Evolutionary conservation across 2,113 vertebrate genomes (phyloP), one percentile per base, ranked within the genome.

Genomic region (Nannobrachium achirus): DNA sequence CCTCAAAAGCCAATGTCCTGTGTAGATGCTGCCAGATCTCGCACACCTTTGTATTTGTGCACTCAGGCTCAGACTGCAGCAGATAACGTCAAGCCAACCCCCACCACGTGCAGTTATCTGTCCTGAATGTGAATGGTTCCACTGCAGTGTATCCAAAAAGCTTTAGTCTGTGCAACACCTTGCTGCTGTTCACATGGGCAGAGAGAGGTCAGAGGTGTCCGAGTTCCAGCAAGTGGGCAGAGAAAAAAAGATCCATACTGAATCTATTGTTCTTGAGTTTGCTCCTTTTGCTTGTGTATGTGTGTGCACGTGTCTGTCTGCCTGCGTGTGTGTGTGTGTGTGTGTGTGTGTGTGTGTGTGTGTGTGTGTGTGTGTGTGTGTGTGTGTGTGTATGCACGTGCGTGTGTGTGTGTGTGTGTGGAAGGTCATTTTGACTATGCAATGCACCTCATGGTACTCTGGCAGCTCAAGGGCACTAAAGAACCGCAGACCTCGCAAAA

Each of bases 41-140:
- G 2, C 25, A 33, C 25, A 33, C 46, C 57, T 76, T 49, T 69
- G 65, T 56, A 69, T 66, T 63, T 58, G 51, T 78, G 50, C 2
- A 1, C 41, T 66, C 18, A 11, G 41, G 42, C 63, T 38, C 19
- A 2, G 42, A 67, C 63, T 44, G 49, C 14, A 10, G 49, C 14
- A 10, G 14, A 61, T 65, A 42, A 78, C 69, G 75, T 71, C 39
- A 13, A 59, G 59, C 60, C 61, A 33, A 33, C 25, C 25, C 25
- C 25, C 25, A 33, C 25, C 25, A 33, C 25, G 25, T 33, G 25
- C 25, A 5, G 25, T 5, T n/a, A 33, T 2, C 25, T 5, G 25
- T 33, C 25, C 6, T 33, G 25, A 33, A 33, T 33, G 3, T 33
- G 25, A 33, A 33, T 33, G 25, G 25, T 33, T 33, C 25, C 25